phyloP scores from a whole-genome alignment of 2,797 vertebrate species.

The Pseudotriccus pelzelni region DNA sequence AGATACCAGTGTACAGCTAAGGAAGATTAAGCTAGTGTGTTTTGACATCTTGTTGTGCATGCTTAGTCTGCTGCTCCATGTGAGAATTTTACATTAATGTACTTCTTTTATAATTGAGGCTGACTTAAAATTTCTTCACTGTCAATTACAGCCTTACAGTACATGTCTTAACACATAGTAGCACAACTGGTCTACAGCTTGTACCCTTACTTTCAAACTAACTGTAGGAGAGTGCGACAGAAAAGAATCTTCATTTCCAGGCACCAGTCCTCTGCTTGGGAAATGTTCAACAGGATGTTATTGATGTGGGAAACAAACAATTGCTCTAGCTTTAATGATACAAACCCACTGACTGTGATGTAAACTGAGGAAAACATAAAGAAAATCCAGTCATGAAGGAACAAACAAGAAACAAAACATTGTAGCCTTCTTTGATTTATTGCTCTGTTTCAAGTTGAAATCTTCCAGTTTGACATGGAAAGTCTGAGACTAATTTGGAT shows the following conservation, averaged over 20 bases:
- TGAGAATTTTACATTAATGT: neutral
- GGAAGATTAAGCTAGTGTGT: neutral
- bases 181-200: neutral
- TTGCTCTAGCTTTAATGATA: neutral
- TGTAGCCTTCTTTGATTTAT: neutral
- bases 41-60: neutral
- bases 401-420: neutral
- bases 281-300: neutral
- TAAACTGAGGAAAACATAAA: neutral
- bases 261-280: neutral
- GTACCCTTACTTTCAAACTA: neutral
- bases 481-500: constrained; percentile 16
- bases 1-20: neutral
- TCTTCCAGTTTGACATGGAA: neutral
- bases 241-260: neutral
- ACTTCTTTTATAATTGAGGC: neutral
- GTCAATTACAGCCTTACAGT: neutral
- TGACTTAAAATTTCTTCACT: neutral
- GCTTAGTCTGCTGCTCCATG: neutral
- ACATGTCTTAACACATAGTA: neutral
- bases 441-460: neutral
- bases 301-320: neutral
- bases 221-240: neutral
- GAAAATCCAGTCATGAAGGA: neutral
- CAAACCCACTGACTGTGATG: neutral